phyloP scores from a whole-genome alignment of 2,888 invertebrate genomes.

The Steromphala cineraria region DNA sequence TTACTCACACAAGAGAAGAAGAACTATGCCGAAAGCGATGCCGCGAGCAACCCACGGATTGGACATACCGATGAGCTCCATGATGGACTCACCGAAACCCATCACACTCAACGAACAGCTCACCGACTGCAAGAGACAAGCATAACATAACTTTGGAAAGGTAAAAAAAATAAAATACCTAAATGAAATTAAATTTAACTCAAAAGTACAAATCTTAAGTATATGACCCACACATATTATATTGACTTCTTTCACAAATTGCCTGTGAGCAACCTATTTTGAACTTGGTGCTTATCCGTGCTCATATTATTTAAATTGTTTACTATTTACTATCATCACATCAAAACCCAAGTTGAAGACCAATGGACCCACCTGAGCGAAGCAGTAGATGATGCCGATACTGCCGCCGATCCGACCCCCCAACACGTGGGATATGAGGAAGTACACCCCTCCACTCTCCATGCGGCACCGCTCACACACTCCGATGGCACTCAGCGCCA shows the following conservation, averaged over 20 bases:
- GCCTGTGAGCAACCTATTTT: no score
- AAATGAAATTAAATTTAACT: no score
- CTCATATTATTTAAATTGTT: no score
- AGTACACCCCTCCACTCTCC: constrained; percentile 98
- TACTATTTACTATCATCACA: no score
- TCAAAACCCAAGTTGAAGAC: no score
- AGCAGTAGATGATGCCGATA: constrained; percentile 94
- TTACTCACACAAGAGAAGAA: constrained; percentile 83
- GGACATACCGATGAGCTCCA: constrained; percentile 83
- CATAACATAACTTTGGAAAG: no score
- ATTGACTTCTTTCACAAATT: no score
- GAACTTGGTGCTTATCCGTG: no score
- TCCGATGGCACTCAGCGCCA: constrained; percentile 95
- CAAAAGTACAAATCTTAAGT: no score
- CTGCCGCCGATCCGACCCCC: constrained; percentile 95
- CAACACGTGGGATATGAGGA: constrained; percentile 93
- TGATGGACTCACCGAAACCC: constrained; percentile 97
- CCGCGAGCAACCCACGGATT: constrained; percentile 87
- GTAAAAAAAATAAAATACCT: no score
- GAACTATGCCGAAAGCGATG: constrained; percentile 90
- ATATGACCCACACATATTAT: no score
- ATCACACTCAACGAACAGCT: constrained; percentile 96
- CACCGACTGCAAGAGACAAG: constrained; percentile 85
- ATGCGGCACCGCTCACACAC: constrained; percentile 96
- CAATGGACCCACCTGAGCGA: constrained; percentile 86